Base-by-base conservation (phyloP, 2,797 vertebrate genomes). In the Lepidocolaptes lacrymiger region DNA sequence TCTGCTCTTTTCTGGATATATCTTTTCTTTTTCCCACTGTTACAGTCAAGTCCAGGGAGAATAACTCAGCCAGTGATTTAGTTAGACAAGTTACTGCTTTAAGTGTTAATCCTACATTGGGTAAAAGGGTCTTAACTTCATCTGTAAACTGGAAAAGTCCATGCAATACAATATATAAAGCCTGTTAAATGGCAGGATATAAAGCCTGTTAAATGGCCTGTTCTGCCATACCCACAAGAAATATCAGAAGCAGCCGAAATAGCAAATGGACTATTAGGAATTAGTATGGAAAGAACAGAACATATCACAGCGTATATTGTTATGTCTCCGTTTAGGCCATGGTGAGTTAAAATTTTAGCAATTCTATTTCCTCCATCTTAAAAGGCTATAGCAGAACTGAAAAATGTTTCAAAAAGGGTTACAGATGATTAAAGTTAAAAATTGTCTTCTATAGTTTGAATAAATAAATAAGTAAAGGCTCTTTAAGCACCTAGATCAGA, bases 171-270 rank as follows among this genome's bases (percentile, higher is more conserved):
- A 73, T 59, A 62, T 8, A 28, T 23, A 85, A 76, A 55, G 10
- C 20, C 44, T 58, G 28, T 44, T 67, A 59, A 82, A 69, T 0
- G 2, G 39, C 51, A 46, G 55, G 54, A 84, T 8, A 28, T 23
- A 85, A 76, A 55, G 10, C 20, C 44, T 58, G 28, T 44, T 67
- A 59, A 82, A 69, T 72, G 32, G 34, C 13, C 54, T 58, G 8
- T 17, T 75, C 51, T 91, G 43, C 71, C 54, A 17, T 30, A 39
- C 6, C 58, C 62, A 66, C 54, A 75, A 56, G 74, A 91, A 88
- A 36, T 14, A 43, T 28, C 1, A 0, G 21, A 51, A 41, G 52
- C 48, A 91, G 49, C 30, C 0, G 1, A 54, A 83, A 23, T 1
- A 2, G 27, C 0, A 3, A 58, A 39, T 0, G 2, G 37, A 11